Evolutionary conservation across 2,797 vertebrate species (phyloP), one percentile per base, ranked within the genome.

Genomic region (Pseudomugil gertrudae): DNA sequence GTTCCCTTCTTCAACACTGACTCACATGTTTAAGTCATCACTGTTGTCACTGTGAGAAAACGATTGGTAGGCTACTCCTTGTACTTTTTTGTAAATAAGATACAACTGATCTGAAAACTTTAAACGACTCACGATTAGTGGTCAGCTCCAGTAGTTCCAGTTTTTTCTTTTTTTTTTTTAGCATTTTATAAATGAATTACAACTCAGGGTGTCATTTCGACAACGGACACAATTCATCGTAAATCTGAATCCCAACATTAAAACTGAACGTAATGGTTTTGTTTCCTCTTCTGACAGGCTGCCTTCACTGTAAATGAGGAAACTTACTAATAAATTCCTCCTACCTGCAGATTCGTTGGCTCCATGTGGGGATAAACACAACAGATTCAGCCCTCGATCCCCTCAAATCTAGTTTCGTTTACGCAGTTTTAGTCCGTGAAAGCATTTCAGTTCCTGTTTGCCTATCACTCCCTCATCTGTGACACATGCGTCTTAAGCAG

Each of bases 311-410:
- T 2, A 29, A 54, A 29, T 19, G 2, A 1, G 47, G 8, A 24
- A 32, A 14, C 5, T 4, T 9, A 15, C 0, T 38, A 38, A 48
- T 45, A 51, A 29, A 29, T 59, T 23, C 32, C 17, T 21, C 89
- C 53, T 91, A 94, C 93, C 93, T 94, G 92, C 57, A 94, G 80
- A 57, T 81, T 94, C 3, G 92, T 93, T 11, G 91, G 92, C 67
- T 94, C 93, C 93, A 94, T 94, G 47, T 21, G 5, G 27, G 10
- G n/a, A 17, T 15, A 72, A 56, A 38, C 50, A 33, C 51, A 63
- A 17, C 33, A 47, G 30, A 66, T 23, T 56, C 10, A 65, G 24
- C 3, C 10, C n/a, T 29, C 4, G 74, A 19, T 64, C 36, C 24
- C 23, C 1, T 5, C 15, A 51, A 0, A 27, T 33, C 30, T 27